phyloP scores from a whole-genome alignment of 1,140 invertebrate species.

The Drosophila grimshawi region DNA sequence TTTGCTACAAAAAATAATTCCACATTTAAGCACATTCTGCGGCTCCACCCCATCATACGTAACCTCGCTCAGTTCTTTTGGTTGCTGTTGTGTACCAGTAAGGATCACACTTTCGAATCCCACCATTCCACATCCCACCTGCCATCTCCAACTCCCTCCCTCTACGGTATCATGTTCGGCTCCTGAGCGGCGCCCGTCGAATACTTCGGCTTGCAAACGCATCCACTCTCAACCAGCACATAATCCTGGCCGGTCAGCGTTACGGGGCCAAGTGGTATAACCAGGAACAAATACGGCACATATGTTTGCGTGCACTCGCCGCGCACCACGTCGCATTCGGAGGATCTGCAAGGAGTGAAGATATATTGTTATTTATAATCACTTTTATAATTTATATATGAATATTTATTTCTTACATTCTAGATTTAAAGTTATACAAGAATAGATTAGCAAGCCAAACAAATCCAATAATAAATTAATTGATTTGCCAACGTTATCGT shows the following conservation, averaged over 20 bases:
- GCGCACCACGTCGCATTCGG: slow-evolving; percentile 93
- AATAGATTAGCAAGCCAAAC: no score
- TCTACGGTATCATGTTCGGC: slow-evolving; percentile 85
- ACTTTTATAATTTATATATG: not conserved
- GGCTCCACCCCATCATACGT: slow-evolving; percentile 49
- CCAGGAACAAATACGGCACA: slow-evolving; percentile 95
- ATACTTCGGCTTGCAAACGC: slow-evolving; percentile 94
- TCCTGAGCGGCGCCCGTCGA: slow-evolving; percentile 85
- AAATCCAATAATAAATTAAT: no score
- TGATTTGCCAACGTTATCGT: no score
- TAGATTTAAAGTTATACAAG: no score
- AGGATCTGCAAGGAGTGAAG: slow-evolving; percentile 87
- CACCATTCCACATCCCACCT: not conserved
- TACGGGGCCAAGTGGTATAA: slow-evolving; percentile 94
- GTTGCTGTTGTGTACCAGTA: slow-evolving; percentile 62
- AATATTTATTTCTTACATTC: no score
- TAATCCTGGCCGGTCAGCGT: slow-evolving; percentile 96
- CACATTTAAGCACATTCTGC: slow-evolving; percentile 65
- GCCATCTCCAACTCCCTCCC: no score
- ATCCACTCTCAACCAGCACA: slow-evolving; percentile 95
- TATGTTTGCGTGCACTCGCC: slow-evolving; percentile 96
- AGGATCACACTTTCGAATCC: slow-evolving; percentile 14
- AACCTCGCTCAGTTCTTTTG: slow-evolving; percentile 82
- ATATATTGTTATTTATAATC: not conserved
- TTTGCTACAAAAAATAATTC: slow-evolving; percentile 83